Percentiles rank a stretch among this genome's conserved stretches.
Evolutionary conservation across 1,140 invertebrate genomes (phyloP).

Genomic region (Lethrus apterus): DNA sequence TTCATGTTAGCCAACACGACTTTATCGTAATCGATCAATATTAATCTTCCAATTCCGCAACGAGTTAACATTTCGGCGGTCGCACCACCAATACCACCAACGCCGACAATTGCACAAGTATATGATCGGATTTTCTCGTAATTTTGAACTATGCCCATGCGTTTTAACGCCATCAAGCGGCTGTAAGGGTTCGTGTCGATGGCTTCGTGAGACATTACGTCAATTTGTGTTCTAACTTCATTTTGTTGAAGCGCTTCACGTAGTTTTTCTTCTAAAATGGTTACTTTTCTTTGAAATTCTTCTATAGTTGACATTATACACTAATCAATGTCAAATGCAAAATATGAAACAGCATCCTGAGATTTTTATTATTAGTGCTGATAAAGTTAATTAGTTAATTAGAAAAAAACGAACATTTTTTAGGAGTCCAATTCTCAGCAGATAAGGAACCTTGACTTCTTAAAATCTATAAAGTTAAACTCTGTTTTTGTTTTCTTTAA

Average conservation of each 20-base stretch:
- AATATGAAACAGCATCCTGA: no score
- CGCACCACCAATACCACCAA: conserved; percentile 98
- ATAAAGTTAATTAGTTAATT: no score
- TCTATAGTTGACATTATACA: conserved; percentile 37
- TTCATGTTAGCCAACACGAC: conserved; percentile 99
- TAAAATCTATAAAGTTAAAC: no score
- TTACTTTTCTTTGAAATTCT: conserved; percentile 36
- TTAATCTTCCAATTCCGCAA: conserved; percentile 96
- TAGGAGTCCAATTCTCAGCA: no score
- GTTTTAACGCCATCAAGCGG: conserved; percentile 95
- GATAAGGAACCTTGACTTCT: no score
- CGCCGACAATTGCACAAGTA: conserved; percentile 92
- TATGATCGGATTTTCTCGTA: conserved; percentile 92
- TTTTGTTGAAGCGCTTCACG: conserved; percentile 17
- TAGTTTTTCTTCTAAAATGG: conserved; percentile 34
- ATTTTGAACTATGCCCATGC: conserved; percentile 98
- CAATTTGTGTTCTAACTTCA: conserved; percentile 54
- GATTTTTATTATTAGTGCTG: no score
- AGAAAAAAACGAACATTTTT: no score
- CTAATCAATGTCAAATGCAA: no score
- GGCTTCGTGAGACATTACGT: conserved; percentile 83
- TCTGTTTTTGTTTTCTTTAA: no score
- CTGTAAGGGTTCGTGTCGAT: conserved; percentile 99
- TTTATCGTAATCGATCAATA: conserved; percentile 98
- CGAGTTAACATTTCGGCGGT: conserved; percentile 98